Conservation (phyloP, 23 tunicate species). For the Halocynthia aurantium region DNA sequence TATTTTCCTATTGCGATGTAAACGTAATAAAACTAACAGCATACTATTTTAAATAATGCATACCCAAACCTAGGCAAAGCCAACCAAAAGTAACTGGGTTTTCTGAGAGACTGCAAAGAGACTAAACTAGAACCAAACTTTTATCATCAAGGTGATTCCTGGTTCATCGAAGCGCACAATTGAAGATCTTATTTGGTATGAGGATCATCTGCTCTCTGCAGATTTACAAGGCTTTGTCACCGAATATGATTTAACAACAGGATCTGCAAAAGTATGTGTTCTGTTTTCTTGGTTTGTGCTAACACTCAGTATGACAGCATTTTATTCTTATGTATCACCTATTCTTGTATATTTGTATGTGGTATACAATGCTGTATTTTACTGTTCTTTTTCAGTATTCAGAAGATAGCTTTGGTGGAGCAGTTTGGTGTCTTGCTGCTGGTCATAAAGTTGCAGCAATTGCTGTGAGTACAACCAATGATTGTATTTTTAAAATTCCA, state of each 20-base stretch:
- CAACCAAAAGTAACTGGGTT: too few species aligned
- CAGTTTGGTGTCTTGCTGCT: conserved; percentile 67
- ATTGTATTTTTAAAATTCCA: too few species aligned
- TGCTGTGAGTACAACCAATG: conserved; percentile 19
- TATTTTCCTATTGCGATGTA: too few species aligned
- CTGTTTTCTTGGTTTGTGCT: background rate
- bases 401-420: conserved; percentile 91
- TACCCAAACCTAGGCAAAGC: too few species aligned
- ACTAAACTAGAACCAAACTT: too few species aligned
- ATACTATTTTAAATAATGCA: too few species aligned
- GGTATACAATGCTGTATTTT: background rate
- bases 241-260: conserved; percentile 58
- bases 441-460: conserved; percentile 21
- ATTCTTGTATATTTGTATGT: background rate
- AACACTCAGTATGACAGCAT: background rate
- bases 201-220: conserved; percentile 53
- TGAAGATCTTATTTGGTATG: conserved; percentile 53
- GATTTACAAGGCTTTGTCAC: conserved; percentile 60
- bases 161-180: conserved; percentile 43
- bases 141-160: conserved; percentile 43
- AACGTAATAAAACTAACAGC: too few species aligned
- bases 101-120: too few species aligned
- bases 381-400: conserved; percentile 20
- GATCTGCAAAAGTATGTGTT: conserved; percentile 32
- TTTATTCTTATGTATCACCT: background rate